A percentile compares a stretch with the other conserved stretches of the same genome.
phyloP scores from a whole-genome alignment of 2,797 vertebrate genomes.

The Phyllotis vaccarum region DNA sequence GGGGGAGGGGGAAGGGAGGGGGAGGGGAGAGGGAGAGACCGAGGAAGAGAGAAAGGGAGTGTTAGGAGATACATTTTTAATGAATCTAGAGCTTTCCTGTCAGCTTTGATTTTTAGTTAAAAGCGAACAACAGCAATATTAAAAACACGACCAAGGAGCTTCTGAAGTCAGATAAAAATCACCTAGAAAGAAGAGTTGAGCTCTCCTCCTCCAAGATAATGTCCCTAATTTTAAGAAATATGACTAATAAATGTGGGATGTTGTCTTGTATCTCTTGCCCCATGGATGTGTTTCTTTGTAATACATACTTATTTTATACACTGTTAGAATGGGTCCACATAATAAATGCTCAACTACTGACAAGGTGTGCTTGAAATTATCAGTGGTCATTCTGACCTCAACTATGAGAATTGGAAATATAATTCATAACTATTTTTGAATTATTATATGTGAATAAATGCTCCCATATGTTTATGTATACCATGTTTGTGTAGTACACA shows the following conservation, averaged over 20 bases:
- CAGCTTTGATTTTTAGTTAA: slow-evolving; percentile 67
- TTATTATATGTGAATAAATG: not conserved
- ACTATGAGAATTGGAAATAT: not conserved
- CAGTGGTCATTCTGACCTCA: not conserved
- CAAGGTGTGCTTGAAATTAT: slow-evolving; percentile 26
- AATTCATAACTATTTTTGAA: not conserved
- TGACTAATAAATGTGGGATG: not conserved
- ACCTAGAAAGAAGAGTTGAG: slow-evolving; percentile 49
- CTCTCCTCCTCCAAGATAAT: not conserved
- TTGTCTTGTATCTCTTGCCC: not conserved
- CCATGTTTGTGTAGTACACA: not conserved
- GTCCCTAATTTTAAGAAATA: not conserved
- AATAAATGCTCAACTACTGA: slow-evolving; percentile 22
- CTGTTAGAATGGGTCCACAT: not conserved
- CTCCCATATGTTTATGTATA: not conserved
- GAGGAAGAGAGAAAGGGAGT: not conserved
- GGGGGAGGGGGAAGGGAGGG: not conserved
- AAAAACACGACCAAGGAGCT: not conserved
- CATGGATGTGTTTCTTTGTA: not conserved
- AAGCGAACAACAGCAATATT: not conserved
- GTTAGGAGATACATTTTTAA: not conserved
- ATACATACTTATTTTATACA: slow-evolving; percentile 7
- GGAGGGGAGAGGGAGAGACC: too few relatives aligned
- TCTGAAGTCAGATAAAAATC: slow-evolving; percentile 61
- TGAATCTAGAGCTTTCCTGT: not conserved